Evolutionary conservation across 2,888 invertebrate species (phyloP).

Genomic region (Alcis repandata): DNA sequence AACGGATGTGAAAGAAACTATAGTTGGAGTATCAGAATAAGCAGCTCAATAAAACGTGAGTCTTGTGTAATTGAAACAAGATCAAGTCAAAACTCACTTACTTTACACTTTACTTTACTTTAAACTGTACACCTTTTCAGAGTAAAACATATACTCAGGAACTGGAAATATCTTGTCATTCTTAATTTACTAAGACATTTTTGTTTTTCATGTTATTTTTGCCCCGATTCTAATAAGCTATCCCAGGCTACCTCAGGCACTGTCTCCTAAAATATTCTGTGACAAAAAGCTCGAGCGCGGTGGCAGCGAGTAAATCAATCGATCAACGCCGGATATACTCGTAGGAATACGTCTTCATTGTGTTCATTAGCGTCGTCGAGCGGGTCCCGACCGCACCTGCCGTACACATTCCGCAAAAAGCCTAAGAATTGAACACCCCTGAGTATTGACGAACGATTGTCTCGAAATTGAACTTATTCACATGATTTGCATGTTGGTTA

Average conservation of each 20-base stretch:
- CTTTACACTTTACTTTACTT: too few relatives aligned
- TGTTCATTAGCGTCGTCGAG: slow-evolving; percentile 83
- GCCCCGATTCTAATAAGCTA: neutral
- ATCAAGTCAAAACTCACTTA: too few relatives aligned
- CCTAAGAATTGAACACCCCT: slow-evolving; percentile 66
- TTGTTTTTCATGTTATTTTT: too few relatives aligned
- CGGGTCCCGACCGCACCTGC: slow-evolving; percentile 74
- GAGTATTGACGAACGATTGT: slow-evolving; percentile 47
- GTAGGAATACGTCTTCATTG: slow-evolving; percentile 86
- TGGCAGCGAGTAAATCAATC: slow-evolving; percentile 87
- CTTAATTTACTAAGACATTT: too few relatives aligned
- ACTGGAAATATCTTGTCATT: too few relatives aligned
- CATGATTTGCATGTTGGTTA: slow-evolving; percentile 36
- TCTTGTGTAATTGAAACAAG: too few relatives aligned
- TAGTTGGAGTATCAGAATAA: too few relatives aligned
- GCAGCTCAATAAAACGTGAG: too few relatives aligned
- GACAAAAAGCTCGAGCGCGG: slow-evolving; percentile 80
- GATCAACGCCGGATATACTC: slow-evolving; percentile 86
- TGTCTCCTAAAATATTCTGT: slow-evolving; percentile 22
- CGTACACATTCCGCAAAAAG: slow-evolving; percentile 77
- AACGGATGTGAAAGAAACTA: too few relatives aligned
- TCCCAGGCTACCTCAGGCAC: slow-evolving; percentile 9
- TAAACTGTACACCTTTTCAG: too few relatives aligned
- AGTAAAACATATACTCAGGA: too few relatives aligned
- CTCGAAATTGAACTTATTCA: slow-evolving; percentile 40